Evolutionary conservation across 2,888 invertebrate species (phyloP).

Genomic region (Perithous albicinctus): DNA sequence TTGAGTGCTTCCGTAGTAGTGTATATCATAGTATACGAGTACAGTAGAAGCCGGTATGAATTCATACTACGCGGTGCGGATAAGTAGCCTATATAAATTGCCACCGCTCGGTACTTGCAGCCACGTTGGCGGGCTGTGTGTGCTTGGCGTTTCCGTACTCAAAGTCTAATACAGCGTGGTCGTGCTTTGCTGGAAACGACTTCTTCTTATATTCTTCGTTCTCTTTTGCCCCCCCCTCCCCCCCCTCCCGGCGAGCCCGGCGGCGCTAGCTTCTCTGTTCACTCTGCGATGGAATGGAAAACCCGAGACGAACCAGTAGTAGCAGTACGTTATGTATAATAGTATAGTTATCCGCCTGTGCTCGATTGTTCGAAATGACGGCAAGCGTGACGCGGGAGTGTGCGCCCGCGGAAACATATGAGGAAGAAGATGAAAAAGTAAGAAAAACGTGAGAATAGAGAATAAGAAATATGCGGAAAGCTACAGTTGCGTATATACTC

Average conservation of each 20-base stretch:
- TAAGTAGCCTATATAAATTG: constrained; percentile 77
- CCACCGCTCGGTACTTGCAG: constrained; percentile 51
- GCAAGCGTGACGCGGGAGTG: constrained; percentile 27
- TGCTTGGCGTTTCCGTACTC: constrained; percentile 44
- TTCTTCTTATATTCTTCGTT: constrained; percentile 34
- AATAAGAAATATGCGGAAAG: constrained; percentile 39
- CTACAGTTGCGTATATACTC: constrained; percentile 6
- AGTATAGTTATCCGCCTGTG: constrained; percentile 32
- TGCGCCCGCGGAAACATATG: background rate
- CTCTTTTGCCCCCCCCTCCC: constrained; percentile 43
- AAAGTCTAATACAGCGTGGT: constrained; percentile 55
- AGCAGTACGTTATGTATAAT: constrained; percentile 52
- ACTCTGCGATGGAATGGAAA: constrained; percentile 53
- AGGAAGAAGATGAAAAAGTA: constrained; percentile 21
- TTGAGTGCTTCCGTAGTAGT: background rate
- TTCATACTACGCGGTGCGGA: constrained; percentile 39
- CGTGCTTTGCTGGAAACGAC: constrained; percentile 54
- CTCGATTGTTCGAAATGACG: constrained; percentile 63
- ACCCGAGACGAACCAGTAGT: constrained; percentile 49
- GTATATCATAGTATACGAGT: constrained; percentile 16
- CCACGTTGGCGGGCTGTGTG: constrained; percentile 24
- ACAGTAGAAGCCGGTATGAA: constrained; percentile 27
- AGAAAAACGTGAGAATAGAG: constrained; percentile 54
- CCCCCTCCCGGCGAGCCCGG: constrained; percentile 39
- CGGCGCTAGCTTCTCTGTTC: constrained; percentile 25